Conservation (phyloP, 2,113 vertebrate genomes). For the Sigmodon hispidus region DNA sequence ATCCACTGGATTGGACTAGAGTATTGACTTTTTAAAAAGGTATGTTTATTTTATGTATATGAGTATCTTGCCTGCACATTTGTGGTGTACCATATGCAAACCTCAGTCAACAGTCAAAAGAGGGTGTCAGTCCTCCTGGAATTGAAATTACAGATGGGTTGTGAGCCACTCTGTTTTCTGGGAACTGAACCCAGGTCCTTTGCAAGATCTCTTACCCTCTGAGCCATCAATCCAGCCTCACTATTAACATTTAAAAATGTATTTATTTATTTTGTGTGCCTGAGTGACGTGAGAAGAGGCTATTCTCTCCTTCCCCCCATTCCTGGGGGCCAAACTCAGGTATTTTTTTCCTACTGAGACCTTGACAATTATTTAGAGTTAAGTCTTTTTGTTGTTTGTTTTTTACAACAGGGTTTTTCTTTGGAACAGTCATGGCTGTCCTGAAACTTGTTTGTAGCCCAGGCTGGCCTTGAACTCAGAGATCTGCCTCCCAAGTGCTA, state of each 20-base stretch:
- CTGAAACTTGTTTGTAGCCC: neutral
- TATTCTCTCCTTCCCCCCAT: neutral
- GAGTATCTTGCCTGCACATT: neutral
- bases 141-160: neutral
- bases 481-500: neutral
- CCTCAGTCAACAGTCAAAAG: neutral
- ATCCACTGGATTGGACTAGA: neutral
- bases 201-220: neutral
- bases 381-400: neutral
- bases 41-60: neutral
- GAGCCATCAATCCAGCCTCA: neutral
- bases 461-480: neutral
- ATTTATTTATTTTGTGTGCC: neutral
- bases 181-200: neutral
- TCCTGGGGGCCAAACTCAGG: neutral
- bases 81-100: neutral
- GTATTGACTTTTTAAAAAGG: neutral
- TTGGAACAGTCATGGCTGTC: neutral
- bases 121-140: neutral
- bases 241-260: too few relatives aligned
- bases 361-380: conserved; percentile 11
- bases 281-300: too few relatives aligned
- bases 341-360: neutral
- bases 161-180: neutral
- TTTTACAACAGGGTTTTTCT: neutral